These are phyloP conservation scores for Mola mola DNA, from an alignment of 2,113 vertebrate genomes.

Conservation along the genomic window DNA sequence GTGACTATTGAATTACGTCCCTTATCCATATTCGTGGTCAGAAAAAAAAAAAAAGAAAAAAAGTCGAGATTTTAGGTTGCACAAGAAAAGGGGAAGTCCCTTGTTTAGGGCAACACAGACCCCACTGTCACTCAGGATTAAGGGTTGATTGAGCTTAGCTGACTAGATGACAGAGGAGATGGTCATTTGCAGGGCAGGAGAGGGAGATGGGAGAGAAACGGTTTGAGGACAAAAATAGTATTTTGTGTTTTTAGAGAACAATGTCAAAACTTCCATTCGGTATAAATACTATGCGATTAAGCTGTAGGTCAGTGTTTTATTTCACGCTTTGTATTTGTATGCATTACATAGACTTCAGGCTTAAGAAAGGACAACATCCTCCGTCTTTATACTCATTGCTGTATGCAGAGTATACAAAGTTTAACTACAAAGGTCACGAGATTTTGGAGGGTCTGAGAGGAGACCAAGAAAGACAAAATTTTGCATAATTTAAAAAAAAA, in stretches of 20 bases:
- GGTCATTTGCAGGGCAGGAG: conserved; percentile 57
- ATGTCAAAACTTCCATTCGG: background rate
- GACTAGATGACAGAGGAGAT: conserved; percentile 68
- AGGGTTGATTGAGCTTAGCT: conserved; percentile 59
- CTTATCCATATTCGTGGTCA: conserved; percentile 52
- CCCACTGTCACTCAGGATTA: conserved; percentile 67
- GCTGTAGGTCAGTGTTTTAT: background rate
- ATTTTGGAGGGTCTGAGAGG: background rate
- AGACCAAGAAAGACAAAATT: conserved; percentile 1
- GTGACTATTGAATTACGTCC: conserved; percentile 75
- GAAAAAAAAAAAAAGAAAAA: conserved; percentile 49
- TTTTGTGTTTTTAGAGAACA: conserved; percentile 1
- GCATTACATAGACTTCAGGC: background rate
- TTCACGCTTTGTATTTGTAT: background rate
- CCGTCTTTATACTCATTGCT: background rate
- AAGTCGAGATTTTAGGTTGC: conserved; percentile 71
- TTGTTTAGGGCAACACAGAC: conserved; percentile 62
- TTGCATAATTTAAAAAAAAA: too few relatives aligned
- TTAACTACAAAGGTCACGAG: conserved; percentile 2
- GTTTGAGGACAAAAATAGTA: conserved; percentile 13
- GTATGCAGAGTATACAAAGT: background rate
- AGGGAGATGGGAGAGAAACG: conserved; percentile 4
- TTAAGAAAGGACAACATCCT: too few relatives aligned
- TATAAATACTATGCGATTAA: background rate
- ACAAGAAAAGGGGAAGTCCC: conserved; percentile 53